These are phyloP conservation scores for Idaea aversata DNA, from an alignment of 2,888 invertebrate genomes.

Conservation along the genomic window DNA sequence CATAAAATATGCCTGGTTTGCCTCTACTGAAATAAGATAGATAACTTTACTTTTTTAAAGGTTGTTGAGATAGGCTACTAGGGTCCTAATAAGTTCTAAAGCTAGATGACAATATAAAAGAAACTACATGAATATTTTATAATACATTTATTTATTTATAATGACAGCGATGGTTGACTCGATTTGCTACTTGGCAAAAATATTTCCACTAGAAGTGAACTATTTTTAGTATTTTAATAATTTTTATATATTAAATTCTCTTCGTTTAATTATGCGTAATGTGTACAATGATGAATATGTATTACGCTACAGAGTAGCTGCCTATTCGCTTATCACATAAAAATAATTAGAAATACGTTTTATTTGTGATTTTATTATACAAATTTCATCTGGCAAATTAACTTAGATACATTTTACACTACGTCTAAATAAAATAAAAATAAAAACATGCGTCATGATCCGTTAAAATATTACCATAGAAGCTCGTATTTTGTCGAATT, in stretches of 20 bases:
- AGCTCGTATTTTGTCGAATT: conserved; percentile 66
- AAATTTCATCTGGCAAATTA: conserved; percentile 66
- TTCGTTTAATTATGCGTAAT: conserved; percentile 65
- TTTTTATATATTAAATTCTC: conserved; percentile 77
- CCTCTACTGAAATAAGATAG: too few species aligned
- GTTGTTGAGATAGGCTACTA: too few species aligned
- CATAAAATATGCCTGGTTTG: too few species aligned
- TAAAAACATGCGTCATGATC: conserved; percentile 52
- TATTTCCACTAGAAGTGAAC: conserved; percentile 78
- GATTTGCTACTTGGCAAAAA: conserved; percentile 79
- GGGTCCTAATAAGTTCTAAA: not conserved
- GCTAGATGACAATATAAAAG: conserved; percentile 30
- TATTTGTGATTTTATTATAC: conserved; percentile 66
- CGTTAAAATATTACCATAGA: conserved; percentile 56
- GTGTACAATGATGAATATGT: conserved; percentile 66
- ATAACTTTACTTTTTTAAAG: too few species aligned
- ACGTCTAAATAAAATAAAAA: conserved; percentile 42
- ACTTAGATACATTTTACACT: conserved; percentile 47
- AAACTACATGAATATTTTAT: conserved; percentile 61
- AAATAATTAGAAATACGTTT: conserved; percentile 64
- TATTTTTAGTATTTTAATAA: conserved; percentile 67
- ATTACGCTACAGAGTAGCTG: conserved; percentile 72
- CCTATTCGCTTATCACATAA: conserved; percentile 64
- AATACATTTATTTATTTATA: conserved; percentile 80
- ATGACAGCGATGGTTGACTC: conserved; percentile 80